phyloP scores from a whole-genome alignment of 2,113 vertebrate genomes.

The Nesogale talazaci region DNA sequence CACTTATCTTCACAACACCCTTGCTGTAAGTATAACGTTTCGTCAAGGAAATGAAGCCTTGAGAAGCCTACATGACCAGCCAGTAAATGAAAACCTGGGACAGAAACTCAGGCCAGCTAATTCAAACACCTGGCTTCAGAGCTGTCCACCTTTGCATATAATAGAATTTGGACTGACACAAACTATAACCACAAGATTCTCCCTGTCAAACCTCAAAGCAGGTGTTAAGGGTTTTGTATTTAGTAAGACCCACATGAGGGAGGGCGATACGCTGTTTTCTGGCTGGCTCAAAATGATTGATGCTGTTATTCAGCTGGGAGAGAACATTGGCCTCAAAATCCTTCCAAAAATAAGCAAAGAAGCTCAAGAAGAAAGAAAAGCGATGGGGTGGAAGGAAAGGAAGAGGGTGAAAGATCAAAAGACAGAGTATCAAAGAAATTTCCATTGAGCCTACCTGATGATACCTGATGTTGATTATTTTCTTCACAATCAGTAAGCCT shows the following conservation, averaged over 20 bases:
- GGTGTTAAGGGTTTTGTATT: background rate
- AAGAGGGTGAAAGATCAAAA: background rate
- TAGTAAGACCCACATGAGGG: too few relatives aligned
- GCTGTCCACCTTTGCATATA: background rate
- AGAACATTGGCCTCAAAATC: constrained; percentile 6
- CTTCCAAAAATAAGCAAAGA: constrained; percentile 40
- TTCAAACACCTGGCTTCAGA: background rate
- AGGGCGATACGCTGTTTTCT: background rate
- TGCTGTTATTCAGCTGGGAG: background rate
- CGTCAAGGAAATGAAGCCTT: background rate
- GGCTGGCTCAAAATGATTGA: constrained; percentile 38
- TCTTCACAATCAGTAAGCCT: background rate
- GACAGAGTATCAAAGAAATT: background rate
- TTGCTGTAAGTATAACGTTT: background rate
- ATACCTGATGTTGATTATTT: background rate
- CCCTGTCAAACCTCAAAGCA: background rate
- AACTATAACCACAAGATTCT: background rate
- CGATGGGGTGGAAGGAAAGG: background rate
- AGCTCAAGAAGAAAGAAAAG: constrained; percentile 20
- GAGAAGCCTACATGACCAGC: background rate
- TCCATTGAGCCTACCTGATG: background rate
- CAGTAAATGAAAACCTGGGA: background rate
- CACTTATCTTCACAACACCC: background rate
- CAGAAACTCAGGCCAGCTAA: background rate
- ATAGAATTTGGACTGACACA: background rate